Conservation (phyloP, 2,113 vertebrate genomes). For the Panthera uncia region DNA sequence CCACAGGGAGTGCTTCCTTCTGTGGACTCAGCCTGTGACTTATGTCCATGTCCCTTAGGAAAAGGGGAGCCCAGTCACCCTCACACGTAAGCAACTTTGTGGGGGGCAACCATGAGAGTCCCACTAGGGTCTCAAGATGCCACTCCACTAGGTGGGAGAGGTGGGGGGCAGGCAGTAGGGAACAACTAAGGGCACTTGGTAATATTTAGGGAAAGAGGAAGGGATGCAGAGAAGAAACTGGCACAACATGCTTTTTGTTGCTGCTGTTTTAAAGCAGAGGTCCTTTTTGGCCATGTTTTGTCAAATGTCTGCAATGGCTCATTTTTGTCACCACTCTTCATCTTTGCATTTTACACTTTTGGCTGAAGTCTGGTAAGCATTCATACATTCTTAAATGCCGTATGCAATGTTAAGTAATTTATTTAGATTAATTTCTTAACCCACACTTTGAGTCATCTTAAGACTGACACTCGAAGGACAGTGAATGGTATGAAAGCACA, state of each 20-base stretch:
- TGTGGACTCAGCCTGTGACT: accelerated
- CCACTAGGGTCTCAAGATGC: not conserved
- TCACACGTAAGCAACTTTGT: not conserved
- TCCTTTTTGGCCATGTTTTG: not conserved
- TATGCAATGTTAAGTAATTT: not conserved
- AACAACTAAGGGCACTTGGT: too few species aligned
- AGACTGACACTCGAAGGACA: not conserved
- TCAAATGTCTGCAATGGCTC: not conserved
- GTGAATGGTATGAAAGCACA: not conserved
- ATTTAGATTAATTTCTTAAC: not conserved
- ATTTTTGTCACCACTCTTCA: not conserved
- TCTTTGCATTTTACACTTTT: not conserved
- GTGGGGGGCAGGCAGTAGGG: not conserved
- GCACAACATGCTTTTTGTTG: accelerated
- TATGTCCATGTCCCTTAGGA: not conserved
- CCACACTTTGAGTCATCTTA: not conserved
- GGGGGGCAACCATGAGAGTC: not conserved
- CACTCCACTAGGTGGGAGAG: not conserved
- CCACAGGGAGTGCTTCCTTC: accelerated
- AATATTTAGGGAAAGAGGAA: too few species aligned
- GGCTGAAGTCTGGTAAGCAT: not conserved
- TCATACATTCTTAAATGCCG: not conserved
- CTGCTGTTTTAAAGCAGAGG: not conserved
- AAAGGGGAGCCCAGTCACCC: not conserved
- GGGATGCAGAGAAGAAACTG: not conserved